Percentiles rank a stretch among this genome's conserved stretches.
Evolutionary conservation across 2,113 vertebrate genomes (phyloP).

Genomic region (Rattus rattus): DNA sequence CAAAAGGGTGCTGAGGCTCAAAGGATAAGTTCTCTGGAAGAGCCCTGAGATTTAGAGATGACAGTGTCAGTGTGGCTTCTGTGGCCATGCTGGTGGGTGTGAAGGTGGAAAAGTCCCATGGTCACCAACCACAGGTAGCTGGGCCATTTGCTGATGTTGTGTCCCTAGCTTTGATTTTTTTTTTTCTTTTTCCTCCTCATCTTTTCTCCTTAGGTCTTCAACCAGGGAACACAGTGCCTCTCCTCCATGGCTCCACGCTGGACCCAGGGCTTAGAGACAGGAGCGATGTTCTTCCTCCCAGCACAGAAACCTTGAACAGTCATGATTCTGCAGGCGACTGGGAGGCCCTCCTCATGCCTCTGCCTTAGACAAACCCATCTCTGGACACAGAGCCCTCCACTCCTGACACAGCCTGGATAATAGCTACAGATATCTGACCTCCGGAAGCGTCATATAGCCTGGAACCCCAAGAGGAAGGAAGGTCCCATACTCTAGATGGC

Average conservation of each 20-base stretch:
- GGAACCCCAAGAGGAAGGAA: not conserved
- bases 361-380: not conserved
- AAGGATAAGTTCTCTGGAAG: not conserved
- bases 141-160: too few species aligned
- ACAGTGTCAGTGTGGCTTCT: too few species aligned
- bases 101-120: not conserved
- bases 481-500: not conserved
- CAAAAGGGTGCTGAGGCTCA: not conserved
- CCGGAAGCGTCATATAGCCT: not conserved
- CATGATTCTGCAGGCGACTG: not conserved
- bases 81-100: too few species aligned
- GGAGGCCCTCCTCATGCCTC: too few species aligned
- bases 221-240: not conserved
- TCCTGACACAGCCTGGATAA: not conserved
- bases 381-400: too few species aligned
- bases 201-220: not conserved
- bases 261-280: not conserved
- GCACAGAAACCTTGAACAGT: not conserved
- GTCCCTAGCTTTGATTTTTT: not conserved
- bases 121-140: too few species aligned
- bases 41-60: not conserved
- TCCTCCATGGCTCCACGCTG: not conserved
- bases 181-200: not conserved
- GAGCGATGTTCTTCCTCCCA: not conserved
- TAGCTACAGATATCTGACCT: not conserved